Conservation (phyloP, 30 jellyfish, hydroid and myxozoan genomes). For the Aurelia aurita complex sp. Pacific region DNA sequence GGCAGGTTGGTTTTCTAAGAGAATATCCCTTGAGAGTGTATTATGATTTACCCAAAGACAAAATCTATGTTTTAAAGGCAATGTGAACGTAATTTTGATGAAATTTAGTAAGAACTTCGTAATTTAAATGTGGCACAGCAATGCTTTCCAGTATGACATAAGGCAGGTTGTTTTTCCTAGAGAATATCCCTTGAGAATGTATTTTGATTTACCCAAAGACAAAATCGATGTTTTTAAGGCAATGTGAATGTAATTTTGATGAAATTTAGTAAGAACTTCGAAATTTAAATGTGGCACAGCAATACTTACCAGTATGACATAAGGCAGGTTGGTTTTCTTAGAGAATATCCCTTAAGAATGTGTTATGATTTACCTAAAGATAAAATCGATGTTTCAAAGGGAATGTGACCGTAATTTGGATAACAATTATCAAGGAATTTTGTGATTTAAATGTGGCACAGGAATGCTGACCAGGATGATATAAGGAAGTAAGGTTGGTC, state of each 20-base stretch:
- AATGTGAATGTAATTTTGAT: too few species aligned
- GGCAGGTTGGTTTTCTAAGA: constrained; percentile 48
- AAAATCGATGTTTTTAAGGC: not conserved
- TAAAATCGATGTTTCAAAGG: too few species aligned
- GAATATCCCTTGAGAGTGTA: constrained; percentile 48
- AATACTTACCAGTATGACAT: not conserved
- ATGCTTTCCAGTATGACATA: not conserved
- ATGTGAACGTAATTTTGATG: too few species aligned
- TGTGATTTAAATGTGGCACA: constrained; percentile 61
- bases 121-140: too few species aligned
- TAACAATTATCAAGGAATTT: too few species aligned
- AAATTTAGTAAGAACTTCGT: too few species aligned
- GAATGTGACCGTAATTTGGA: too few species aligned
- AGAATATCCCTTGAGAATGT: constrained; percentile 47
- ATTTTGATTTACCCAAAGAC: constrained; percentile 75
- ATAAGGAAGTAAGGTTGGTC: constrained; percentile 39
- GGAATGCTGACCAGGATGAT: constrained; percentile 63
- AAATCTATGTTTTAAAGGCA: not conserved
- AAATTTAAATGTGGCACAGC: too few species aligned
- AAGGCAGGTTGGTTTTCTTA: constrained; percentile 3
- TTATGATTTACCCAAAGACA: constrained; percentile 76
- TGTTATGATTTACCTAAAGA: too few species aligned
- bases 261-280: too few species aligned
- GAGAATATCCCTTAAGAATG: constrained; percentile 52
- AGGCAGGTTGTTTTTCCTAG: constrained; percentile 13